phyloP scores from a whole-genome alignment of 2,113 vertebrate genomes.

The Raja brachyura region DNA sequence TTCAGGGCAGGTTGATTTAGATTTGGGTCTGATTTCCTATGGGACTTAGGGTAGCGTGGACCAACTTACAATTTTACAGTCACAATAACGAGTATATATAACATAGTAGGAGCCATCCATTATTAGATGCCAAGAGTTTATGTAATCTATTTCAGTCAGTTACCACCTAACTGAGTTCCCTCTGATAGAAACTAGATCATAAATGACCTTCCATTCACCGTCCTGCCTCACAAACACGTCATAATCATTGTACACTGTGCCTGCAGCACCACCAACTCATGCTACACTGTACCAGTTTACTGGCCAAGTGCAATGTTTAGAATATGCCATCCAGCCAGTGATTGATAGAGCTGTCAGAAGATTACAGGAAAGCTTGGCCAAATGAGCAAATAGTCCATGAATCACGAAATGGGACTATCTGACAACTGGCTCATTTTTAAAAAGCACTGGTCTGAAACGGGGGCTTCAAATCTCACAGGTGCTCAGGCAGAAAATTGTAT shows the following conservation, averaged over 20 bases:
- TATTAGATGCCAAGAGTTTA: neutral
- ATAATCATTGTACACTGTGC: neutral
- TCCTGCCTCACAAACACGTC: conserved; percentile 21
- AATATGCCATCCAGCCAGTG: conserved; percentile 5
- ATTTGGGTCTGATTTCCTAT: conserved; percentile 31
- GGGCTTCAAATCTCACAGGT: neutral
- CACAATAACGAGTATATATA: neutral
- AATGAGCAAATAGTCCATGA: conserved; percentile 34
- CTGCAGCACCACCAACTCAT: neutral
- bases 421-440: neutral
- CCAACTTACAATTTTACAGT: neutral
- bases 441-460: neutral
- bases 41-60: conserved; percentile 13
- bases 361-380: neutral
- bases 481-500: neutral
- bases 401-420: conserved; percentile 16
- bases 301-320: neutral
- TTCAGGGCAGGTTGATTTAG: conserved; percentile 6
- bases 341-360: conserved; percentile 23
- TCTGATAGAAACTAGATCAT: conserved; percentile 23
- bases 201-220: neutral
- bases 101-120: neutral
- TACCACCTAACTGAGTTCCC: conserved; percentile 27
- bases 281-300: neutral
- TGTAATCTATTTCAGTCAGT: conserved; percentile 37